Base-by-base conservation (phyloP, 2,113 vertebrate species). In the Chlamydotis undulata region DNA sequence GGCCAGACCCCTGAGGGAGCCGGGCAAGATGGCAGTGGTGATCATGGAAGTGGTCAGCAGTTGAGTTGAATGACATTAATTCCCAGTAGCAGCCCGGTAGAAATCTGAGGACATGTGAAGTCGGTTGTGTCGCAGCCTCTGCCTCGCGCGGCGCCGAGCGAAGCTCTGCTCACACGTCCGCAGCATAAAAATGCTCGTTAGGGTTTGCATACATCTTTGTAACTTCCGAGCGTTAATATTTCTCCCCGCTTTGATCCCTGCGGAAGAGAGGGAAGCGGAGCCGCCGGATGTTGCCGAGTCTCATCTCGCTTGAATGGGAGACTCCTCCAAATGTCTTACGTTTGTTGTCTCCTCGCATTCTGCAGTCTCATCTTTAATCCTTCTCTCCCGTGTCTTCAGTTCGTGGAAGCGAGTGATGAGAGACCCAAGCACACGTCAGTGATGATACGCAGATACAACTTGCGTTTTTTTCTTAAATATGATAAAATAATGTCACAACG, bases 291-390 rank as follows among this genome's bases (percentile, higher is more conserved):
- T 82, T 90, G 70, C 93, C 92, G 87, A 69, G 83, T 91, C 80
- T 79, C 69, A n/a, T 49, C 74, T 89, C 24, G 13, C 71, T 73
- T 41, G 29, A 87, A 87, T 41, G 31, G 56, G 88, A 24, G 61
- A 64, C 67, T 87, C 14, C 80, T 89, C 92, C 76, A 53, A 81
- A 94, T 49, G 82, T 77, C 55, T 55, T 18, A 19, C 14, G 19
- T 39, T 91, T 93, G 89, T 90, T 89, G 84, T 67, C 88, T 87
- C 68, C 53, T 60, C 14, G 14, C 64, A 12, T 84, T 53, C 78
- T 35, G 53, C 79, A 41, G 49, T 37, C 68, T 93, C 78, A 52
- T 95, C 43, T 94, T 84, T 91, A 92, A 89, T 92, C 83, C 75
- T 45, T 60, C 57, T 90, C 63, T 71, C 82, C 89, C 14, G 25